A percentile compares a stretch with the other conserved stretches of the same genome.
phyloP scores from a whole-genome alignment of 2,888 invertebrate genomes.

The Meteorus colon region DNA sequence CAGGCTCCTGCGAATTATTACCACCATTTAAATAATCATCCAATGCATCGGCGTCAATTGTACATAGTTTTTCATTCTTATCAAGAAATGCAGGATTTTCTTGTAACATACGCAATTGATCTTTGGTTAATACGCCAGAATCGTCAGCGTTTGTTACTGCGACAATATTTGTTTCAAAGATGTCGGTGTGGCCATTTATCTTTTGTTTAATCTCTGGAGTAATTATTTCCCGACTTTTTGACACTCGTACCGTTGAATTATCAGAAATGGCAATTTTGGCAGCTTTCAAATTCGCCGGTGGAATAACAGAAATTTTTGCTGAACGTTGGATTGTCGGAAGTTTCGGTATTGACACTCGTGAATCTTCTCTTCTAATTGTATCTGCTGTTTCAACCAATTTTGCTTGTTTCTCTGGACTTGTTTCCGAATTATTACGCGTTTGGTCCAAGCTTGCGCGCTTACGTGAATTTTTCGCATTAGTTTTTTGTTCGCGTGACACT shows the following conservation, averaged over 20 bases:
- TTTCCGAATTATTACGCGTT: conserved; percentile 57
- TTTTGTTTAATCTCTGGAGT: conserved; percentile 49
- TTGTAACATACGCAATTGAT: conserved; percentile 57
- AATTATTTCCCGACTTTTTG: conserved; percentile 57
- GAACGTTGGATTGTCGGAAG: conserved; percentile 36
- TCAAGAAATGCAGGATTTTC: conserved; percentile 56
- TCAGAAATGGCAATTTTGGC: conserved; percentile 55
- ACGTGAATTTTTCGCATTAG: conserved; percentile 60
- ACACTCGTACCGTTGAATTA: conserved; percentile 5
- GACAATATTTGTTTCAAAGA: conserved; percentile 6
- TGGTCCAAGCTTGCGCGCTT: conserved; percentile 64
- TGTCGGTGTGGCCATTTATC: conserved; percentile 7
- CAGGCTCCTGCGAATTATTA: conserved; percentile 85
- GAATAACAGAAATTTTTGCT: conserved; percentile 61
- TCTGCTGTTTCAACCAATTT: conserved; percentile 56
- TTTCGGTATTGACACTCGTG: conserved; percentile 22
- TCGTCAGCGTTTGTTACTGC: background rate
- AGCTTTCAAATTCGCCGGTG: conserved; percentile 60
- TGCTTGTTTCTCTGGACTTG: conserved; percentile 69
- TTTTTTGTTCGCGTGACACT: conserved; percentile 41
- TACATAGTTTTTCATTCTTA: conserved; percentile 76
- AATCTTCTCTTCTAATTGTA: conserved; percentile 15
- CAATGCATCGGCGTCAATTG: conserved; percentile 86
- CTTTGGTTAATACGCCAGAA: conserved; percentile 55
- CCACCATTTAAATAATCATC: conserved; percentile 88